Conservation (phyloP, 2,113 vertebrate species). For the Plecotus auritus region DNA sequence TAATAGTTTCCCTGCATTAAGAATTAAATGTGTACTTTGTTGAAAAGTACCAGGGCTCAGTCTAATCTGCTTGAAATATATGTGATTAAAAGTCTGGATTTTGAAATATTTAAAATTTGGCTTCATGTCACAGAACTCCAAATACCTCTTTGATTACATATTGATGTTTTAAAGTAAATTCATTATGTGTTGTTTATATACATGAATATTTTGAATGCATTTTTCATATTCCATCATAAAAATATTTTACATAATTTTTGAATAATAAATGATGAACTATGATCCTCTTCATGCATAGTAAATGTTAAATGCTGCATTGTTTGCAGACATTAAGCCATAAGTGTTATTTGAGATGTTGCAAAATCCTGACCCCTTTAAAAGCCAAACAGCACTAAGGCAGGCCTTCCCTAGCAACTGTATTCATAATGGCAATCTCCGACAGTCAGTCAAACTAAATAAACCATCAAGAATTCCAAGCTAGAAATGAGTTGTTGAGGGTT, state of each 20-base stretch:
- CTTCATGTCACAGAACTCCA: constrained; percentile 63
- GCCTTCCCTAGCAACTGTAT: constrained; percentile 81
- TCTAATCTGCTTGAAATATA: constrained; percentile 45
- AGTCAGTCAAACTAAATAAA: constrained; percentile 85
- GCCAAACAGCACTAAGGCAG: constrained; percentile 73
- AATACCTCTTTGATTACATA: constrained; percentile 68
- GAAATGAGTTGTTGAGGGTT: constrained; percentile 76
- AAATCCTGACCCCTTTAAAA: constrained; percentile 82
- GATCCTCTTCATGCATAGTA: constrained; percentile 64
- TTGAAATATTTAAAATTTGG: constrained; percentile 69
- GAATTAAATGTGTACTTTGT: constrained; percentile 60
- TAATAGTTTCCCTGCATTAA: constrained; percentile 31
- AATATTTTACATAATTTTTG: constrained; percentile 77
- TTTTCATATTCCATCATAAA: constrained; percentile 66
- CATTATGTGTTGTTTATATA: constrained; percentile 73
- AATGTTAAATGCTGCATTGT: constrained; percentile 78
- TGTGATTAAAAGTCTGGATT: constrained; percentile 38
- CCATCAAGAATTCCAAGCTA: constrained; percentile 78
- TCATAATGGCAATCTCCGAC: constrained; percentile 76
- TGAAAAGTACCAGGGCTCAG: constrained; percentile 10
- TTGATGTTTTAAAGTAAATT: constrained; percentile 59
- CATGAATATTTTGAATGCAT: constrained; percentile 73
- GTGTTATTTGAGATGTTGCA: constrained; percentile 79
- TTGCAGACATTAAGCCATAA: constrained; percentile 78
- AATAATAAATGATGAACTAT: constrained; percentile 72